Conservation (phyloP, 2,113 vertebrate species). For the Poecile atricapillus region DNA sequence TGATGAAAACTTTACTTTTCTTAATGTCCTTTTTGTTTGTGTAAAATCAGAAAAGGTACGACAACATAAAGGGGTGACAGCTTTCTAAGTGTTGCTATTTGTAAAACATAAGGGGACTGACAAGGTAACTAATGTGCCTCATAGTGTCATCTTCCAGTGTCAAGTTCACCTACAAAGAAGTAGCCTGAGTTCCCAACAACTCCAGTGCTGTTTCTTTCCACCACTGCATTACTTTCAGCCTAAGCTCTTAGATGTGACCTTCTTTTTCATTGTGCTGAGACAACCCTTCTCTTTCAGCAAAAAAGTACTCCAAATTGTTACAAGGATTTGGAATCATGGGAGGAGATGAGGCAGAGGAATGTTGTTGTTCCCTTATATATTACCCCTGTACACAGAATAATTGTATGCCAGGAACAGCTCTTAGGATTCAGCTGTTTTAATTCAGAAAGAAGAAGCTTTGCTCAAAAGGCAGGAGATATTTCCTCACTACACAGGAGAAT, state of each 20-base stretch:
- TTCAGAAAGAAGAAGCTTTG: neutral
- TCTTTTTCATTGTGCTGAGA: neutral
- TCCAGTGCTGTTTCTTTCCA: neutral
- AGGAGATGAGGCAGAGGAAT: neutral
- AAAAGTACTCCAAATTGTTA: neutral
- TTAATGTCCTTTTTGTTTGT: neutral
- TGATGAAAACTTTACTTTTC: neutral
- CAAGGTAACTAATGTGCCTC: neutral
- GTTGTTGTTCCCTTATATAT: neutral
- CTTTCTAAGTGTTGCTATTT: neutral
- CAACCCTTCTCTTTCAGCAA: neutral
- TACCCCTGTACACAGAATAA: neutral
- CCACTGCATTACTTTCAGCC: neutral
- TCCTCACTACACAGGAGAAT: rapidly evolving
- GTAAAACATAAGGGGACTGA: neutral
- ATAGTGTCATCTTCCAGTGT: neutral
- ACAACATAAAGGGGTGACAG: neutral
- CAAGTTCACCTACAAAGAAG: neutral
- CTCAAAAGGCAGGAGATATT: neutral
- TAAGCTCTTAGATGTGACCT: neutral
- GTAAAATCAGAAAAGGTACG: neutral
- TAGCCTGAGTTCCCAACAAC: neutral
- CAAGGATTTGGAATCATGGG: neutral
- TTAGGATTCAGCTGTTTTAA: neutral
- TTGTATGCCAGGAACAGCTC: neutral